Evolutionary conservation across 1,140 invertebrate genomes (phyloP).

Genomic region (Agrypnia vestita): DNA sequence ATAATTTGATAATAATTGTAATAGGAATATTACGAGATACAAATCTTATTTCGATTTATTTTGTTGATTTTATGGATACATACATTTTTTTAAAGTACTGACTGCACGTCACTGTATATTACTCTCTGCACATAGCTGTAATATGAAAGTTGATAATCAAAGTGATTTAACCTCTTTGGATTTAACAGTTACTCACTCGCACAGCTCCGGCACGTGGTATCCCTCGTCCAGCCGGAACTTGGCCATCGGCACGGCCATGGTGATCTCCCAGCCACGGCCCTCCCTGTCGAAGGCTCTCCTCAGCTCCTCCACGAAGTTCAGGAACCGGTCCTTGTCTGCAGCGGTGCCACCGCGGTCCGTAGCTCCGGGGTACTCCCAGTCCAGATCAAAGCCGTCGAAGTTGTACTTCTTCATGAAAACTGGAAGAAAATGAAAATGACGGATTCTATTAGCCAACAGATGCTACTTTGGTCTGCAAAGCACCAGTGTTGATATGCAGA

Average conservation of each 20-base stretch:
- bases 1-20: too few relatives aligned
- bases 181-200: slow-evolving; percentile 84
- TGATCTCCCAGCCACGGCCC: slow-evolving; percentile 87
- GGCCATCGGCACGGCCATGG: slow-evolving; percentile 89
- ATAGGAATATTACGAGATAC: too few relatives aligned
- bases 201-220: slow-evolving; percentile 90
- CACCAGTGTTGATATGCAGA: too few relatives aligned
- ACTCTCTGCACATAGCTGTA: too few relatives aligned
- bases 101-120: too few relatives aligned
- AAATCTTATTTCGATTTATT: too few relatives aligned
- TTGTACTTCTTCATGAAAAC: slow-evolving; percentile 84
- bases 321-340: slow-evolving; percentile 87
- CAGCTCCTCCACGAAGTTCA: slow-evolving; percentile 88
- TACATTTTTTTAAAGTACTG: too few relatives aligned
- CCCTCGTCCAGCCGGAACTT: slow-evolving; percentile 89
- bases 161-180: too few relatives aligned
- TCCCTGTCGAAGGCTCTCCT: slow-evolving; percentile 83
- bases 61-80: too few relatives aligned
- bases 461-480: too few relatives aligned
- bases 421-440: slow-evolving; percentile 63
- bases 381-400: slow-evolving; percentile 89
- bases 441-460: too few relatives aligned
- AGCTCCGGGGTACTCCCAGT: slow-evolving; percentile 92
- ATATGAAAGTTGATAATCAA: too few relatives aligned
- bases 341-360: slow-evolving; percentile 88